These are phyloP conservation scores for Cantharis flavilabris DNA, from an alignment of 2,888 invertebrate genomes.

Conservation along the genomic window DNA sequence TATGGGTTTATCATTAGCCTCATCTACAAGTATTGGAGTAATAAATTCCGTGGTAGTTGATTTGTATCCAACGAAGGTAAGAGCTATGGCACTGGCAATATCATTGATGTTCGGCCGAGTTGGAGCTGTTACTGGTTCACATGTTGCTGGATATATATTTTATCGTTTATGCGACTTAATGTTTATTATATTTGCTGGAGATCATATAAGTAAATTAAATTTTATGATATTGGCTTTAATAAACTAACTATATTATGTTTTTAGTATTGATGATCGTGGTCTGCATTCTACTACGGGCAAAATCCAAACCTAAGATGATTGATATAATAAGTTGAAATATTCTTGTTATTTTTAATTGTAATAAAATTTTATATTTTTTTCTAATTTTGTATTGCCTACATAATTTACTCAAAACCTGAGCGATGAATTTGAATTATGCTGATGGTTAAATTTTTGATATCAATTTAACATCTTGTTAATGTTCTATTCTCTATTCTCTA, in stretches of 20 bases:
- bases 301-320: conserved; percentile 32
- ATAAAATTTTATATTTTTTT: neutral
- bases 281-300: conserved; percentile 37
- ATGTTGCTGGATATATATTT: conserved; percentile 54
- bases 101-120: conserved; percentile 59
- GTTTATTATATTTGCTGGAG: conserved; percentile 50
- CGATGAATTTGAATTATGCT: too few species aligned
- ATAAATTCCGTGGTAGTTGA: conserved; percentile 53
- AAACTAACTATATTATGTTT: conserved; percentile 16
- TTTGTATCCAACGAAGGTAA: conserved; percentile 53
- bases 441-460: too few species aligned
- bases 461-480: too few species aligned
- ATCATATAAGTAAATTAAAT: conserved; percentile 48
- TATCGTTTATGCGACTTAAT: conserved; percentile 55
- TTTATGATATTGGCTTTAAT: neutral
- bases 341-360: neutral
- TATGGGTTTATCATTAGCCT: conserved; percentile 48
- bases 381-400: too few species aligned
- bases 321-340: conserved; percentile 19
- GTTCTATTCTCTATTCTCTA: too few species aligned
- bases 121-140: conserved; percentile 58
- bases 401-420: too few species aligned
- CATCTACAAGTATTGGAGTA: conserved; percentile 45
- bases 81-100: conserved; percentile 60
- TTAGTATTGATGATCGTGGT: conserved; percentile 40